Percentiles rank a stretch among this genome's conserved stretches.
Conservation (phyloP, 2,888 invertebrate genomes). For the Phasia obesa region DNA sequence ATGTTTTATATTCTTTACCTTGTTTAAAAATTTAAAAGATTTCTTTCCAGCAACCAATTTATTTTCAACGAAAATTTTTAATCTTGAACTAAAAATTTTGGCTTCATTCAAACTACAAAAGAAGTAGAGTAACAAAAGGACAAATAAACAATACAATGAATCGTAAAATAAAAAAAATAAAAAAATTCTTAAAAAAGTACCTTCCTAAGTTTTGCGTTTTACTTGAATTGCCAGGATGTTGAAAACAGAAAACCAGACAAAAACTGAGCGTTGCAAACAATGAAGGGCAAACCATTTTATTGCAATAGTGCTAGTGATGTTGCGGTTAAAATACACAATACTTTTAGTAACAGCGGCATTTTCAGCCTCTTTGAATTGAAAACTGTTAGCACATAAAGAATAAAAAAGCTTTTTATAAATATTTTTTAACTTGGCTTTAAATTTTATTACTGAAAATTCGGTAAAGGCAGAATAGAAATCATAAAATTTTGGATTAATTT, state of each 20-base stretch:
- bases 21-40: no score
- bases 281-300: conserved; percentile 1
- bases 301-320: neutral
- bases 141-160: neutral
- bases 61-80: conserved; percentile 30
- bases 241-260: neutral
- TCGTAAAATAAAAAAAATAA: neutral
- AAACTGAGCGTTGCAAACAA: neutral
- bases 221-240: neutral
- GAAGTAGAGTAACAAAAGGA: neutral
- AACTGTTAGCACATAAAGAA: no score
- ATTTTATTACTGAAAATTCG: no score
- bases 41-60: no score
- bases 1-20: no score
- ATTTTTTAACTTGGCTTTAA: no score
- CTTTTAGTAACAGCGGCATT: neutral
- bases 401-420: no score
- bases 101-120: neutral
- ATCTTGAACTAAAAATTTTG: conserved; percentile 42
- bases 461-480: no score
- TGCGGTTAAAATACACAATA: neutral
- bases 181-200: neutral
- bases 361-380: no score
- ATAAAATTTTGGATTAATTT: no score
- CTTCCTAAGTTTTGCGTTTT: neutral